A percentile compares a stretch with the other conserved stretches of the same genome.
Evolutionary conservation across 2,797 vertebrate species (phyloP).

Genomic region (Brachyrhaphis roseni): DNA sequence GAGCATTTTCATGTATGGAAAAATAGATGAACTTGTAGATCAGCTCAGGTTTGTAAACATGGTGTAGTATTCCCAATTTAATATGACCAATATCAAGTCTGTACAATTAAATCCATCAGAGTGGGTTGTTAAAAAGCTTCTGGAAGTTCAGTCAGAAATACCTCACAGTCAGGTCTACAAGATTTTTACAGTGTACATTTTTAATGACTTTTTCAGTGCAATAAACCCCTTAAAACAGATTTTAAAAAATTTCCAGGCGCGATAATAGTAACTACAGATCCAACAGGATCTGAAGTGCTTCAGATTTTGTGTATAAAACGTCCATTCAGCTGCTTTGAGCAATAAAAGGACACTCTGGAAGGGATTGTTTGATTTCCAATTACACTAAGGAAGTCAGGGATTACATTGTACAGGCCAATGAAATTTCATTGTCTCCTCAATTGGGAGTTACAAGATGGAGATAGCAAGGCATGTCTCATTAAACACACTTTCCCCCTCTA

Average conservation of each 20-base stretch:
- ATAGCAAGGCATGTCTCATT: slow-evolving; percentile 66
- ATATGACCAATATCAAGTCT: background rate
- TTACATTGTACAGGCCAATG: slow-evolving; percentile 62
- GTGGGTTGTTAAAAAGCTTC: background rate
- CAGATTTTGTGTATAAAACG: slow-evolving; percentile 23
- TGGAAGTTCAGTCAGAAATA: background rate
- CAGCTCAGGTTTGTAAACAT: background rate
- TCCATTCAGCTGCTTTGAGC: slow-evolving; percentile 52
- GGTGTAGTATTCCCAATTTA: background rate
- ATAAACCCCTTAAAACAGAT: background rate
- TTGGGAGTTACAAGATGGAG: slow-evolving; percentile 65
- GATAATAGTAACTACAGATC: background rate
- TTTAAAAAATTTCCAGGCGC: too few relatives aligned
- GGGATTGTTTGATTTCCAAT: slow-evolving; percentile 68
- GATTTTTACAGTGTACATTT: background rate
- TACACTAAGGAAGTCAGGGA: slow-evolving; percentile 68
- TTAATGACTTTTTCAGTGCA: background rate
- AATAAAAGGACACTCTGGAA: slow-evolving; percentile 61
- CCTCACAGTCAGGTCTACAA: background rate
- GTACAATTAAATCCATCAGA: background rate
- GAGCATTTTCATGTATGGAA: background rate
- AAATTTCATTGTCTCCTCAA: slow-evolving; percentile 71
- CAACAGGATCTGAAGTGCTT: background rate
- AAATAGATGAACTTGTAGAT: background rate
- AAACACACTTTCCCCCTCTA: slow-evolving; percentile 54